phyloP scores from a whole-genome alignment of 2,797 vertebrate species.

The Myripristis jacobus region DNA sequence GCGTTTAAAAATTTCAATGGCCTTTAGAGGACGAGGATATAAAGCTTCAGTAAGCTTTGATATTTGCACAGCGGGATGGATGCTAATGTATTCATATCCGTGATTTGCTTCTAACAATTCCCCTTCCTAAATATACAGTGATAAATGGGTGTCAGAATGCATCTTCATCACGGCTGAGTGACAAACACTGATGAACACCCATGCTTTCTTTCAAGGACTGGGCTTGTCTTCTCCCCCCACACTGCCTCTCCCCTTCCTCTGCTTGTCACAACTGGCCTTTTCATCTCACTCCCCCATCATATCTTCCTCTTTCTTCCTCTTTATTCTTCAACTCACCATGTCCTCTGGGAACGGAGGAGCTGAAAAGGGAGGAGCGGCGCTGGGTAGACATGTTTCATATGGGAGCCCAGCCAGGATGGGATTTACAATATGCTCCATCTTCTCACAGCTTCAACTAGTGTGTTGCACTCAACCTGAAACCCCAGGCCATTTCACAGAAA shows the following conservation, averaged over 20 bases:
- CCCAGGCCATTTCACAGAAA: constrained; percentile 40
- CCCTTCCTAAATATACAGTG: constrained; percentile 54
- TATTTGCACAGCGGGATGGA: constrained; percentile 47
- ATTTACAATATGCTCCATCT: constrained; percentile 13
- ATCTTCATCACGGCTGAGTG: constrained; percentile 43
- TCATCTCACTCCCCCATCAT: constrained; percentile 61
- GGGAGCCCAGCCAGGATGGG: constrained; percentile 42
- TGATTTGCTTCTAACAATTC: constrained; percentile 45
- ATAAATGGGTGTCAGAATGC: constrained; percentile 57
- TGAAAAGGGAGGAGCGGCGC: constrained; percentile 32
- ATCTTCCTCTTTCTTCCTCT: constrained; percentile 56
- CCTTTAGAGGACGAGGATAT: constrained; percentile 42
- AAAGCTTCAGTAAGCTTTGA: constrained; percentile 48
- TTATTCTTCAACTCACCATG: constrained; percentile 36
- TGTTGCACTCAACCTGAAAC: constrained; percentile 53
- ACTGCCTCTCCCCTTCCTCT: constrained; percentile 46
- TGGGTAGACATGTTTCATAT: constrained; percentile 56
- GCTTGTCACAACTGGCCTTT: constrained; percentile 68
- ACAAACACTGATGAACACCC: constrained; percentile 45
- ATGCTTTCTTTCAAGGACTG: constrained; percentile 43
- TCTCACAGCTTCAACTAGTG: constrained; percentile 26
- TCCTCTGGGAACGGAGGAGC: constrained; percentile 53
- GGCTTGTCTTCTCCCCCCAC: constrained; percentile 48
- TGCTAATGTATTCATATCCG: constrained; percentile 62
- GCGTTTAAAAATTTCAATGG: constrained; percentile 50